These are phyloP conservation scores for Pseudorectes ferrugineus DNA, from an alignment of 2,113 vertebrate genomes.

Conservation along the genomic window DNA sequence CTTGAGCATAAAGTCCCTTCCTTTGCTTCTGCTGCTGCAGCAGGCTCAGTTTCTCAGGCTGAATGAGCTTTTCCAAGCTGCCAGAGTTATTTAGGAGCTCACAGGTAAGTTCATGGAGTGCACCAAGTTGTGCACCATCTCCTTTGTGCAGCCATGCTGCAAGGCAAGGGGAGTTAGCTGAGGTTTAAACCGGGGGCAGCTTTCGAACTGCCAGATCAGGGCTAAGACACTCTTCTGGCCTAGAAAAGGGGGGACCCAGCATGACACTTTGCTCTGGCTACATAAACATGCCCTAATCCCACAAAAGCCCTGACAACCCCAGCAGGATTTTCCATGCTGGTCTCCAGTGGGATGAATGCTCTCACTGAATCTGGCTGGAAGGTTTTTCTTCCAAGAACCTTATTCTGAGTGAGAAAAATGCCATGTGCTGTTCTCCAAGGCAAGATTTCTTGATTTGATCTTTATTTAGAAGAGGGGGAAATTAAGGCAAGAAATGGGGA, in stretches of 20 bases:
- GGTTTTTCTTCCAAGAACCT: not conserved
- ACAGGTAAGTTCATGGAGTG: not conserved
- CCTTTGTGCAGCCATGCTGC: not conserved
- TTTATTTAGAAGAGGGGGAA: not conserved
- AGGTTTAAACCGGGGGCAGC: not conserved
- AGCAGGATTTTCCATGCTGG: not conserved
- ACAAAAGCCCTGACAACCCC: not conserved
- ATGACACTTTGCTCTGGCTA: not conserved
- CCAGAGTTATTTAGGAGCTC: conserved; percentile 20
- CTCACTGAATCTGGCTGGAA: not conserved
- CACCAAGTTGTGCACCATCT: not conserved
- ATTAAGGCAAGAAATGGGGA: not conserved
- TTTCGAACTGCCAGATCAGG: not conserved
- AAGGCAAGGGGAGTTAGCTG: not conserved
- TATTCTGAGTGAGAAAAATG: not conserved
- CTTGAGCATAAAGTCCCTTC: not conserved
- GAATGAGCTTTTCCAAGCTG: not conserved
- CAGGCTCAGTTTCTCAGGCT: not conserved
- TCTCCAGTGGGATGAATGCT: not conserved
- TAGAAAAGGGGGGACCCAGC: not conserved
- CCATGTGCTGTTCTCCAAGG: not conserved
- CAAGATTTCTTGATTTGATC: not conserved
- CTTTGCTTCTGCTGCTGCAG: not conserved
- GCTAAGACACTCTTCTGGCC: not conserved
- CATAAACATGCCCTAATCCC: not conserved